Evolutionary conservation across 2,888 invertebrate species (phyloP).

Genomic region (Dasysyrphus tricinctus): DNA sequence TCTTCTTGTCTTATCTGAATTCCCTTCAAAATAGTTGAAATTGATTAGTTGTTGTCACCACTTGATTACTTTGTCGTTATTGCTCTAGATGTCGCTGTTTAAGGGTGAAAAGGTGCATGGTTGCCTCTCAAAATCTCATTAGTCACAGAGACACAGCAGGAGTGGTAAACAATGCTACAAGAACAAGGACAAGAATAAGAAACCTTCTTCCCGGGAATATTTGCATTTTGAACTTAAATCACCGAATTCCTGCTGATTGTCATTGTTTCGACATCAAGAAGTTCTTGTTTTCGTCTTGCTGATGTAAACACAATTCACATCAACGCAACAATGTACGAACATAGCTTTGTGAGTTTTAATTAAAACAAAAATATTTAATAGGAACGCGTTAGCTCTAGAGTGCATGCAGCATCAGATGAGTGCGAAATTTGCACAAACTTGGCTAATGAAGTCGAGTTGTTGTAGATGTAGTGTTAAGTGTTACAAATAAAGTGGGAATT

Average conservation of each 20-base stretch:
- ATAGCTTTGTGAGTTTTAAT: conserved; percentile 63
- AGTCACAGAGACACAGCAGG: conserved; percentile 44
- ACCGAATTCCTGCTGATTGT: conserved; percentile 22
- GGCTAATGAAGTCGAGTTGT: conserved; percentile 22
- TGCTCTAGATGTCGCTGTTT: conserved; percentile 21
- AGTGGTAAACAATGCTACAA: background rate
- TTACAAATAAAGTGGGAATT: conserved; percentile 39
- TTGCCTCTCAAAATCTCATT: conserved; percentile 61
- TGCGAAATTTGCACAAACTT: background rate
- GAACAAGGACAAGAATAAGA: background rate
- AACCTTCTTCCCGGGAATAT: conserved; percentile 16
- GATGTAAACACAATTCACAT: background rate
- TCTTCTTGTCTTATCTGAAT: conserved; percentile 5
- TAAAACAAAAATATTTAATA: conserved; percentile 69
- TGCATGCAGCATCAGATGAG: conserved; percentile 9
- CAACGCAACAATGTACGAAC: background rate
- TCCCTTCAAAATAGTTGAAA: conserved; percentile 59
- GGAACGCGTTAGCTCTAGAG: conserved; percentile 23
- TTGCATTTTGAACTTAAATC: conserved; percentile 54
- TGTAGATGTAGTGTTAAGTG: conserved; percentile 24
- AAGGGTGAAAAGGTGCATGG: conserved; percentile 9
- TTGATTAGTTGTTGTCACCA: conserved; percentile 75
- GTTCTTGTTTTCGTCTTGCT: conserved; percentile 1
- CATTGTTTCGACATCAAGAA: conserved; percentile 26
- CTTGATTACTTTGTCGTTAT: conserved; percentile 72